Evolutionary conservation across 2,113 vertebrate species (phyloP), one percentile per base, ranked within the genome.

Genomic region (Phylloscopus trochilus): DNA sequence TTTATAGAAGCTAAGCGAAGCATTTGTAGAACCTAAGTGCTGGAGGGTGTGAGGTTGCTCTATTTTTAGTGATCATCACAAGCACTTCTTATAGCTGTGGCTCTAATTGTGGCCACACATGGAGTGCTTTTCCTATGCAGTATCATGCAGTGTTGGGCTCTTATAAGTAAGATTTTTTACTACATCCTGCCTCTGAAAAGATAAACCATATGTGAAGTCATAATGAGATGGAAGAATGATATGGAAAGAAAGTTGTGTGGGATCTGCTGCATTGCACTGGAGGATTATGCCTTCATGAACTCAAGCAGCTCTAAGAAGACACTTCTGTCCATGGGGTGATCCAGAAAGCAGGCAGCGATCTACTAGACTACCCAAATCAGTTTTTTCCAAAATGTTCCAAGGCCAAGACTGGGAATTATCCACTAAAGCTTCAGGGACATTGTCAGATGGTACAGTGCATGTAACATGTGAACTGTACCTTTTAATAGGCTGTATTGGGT

Each of bases 41-140:
- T 92, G 64, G 37, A 85, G 88, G 52, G 83, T 93, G 94, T 93
- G 89, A 95, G 47, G 39, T 59, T 83, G 35, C 33, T 90, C 94
- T 97, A 63, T 92, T 97, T 80, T 92, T 93, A 74, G 94, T 28
- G 33, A 84, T 87, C 64, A 51, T 77, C 87, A 80, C 12, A 31
- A 53, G n/a, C 31, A 39, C 51, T 90, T 82, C 52, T 87, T 90
- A 77, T 67, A 79, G 88, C 85, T 67, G 31, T 53, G 53, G 13
- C 82, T 88, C 26, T 80, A 80, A 41, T 53, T 90, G 85, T 69
- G 79, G 51, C 27, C 8, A 23, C 67, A 64, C 23, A 59, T 53
- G 17, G 11, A 85, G 30, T 52, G 56, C 28, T 90, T 90, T 94
- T 69, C 37, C 63, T 92, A 18, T 66, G 41, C 26, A 43, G 28